Percentiles rank a stretch among this genome's conserved stretches.
These are phyloP conservation scores for Girardinus metallicus DNA, from an alignment of 2,797 vertebrate genomes.

Conservation along the genomic window DNA sequence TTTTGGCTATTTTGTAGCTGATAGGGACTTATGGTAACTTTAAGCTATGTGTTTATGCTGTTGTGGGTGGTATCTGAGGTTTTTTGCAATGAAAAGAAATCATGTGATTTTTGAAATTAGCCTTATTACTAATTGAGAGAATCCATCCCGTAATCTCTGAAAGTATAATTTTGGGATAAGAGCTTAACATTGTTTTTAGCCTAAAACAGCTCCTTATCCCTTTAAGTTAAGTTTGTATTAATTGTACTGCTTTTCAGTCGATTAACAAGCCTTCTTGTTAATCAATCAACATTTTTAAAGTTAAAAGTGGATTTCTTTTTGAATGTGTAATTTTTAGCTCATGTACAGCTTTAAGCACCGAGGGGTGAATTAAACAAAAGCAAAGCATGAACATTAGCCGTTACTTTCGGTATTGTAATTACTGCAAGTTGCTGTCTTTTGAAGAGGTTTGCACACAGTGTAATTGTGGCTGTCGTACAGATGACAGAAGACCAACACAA, in stretches of 20 bases:
- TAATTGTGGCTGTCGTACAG: slow-evolving; percentile 68
- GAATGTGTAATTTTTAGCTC: background rate
- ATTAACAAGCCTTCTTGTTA: background rate
- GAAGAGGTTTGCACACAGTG: slow-evolving; percentile 48
- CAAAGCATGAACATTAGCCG: slow-evolving; percentile 40
- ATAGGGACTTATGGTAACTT: background rate
- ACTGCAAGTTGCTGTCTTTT: slow-evolving; percentile 54
- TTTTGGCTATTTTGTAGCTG: background rate
- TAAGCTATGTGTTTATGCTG: background rate
- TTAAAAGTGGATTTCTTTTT: background rate
- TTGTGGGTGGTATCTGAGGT: background rate
- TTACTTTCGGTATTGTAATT: slow-evolving; percentile 66
- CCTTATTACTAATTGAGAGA: background rate
- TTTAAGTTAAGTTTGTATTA: background rate
- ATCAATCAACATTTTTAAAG: background rate
- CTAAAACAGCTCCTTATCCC: background rate
- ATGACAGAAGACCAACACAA: slow-evolving; percentile 52
- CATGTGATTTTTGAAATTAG: background rate
- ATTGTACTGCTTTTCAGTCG: background rate
- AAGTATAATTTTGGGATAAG: background rate
- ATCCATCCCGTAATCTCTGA: background rate
- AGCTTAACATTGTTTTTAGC: background rate
- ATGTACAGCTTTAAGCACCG: slow-evolving; percentile 2
- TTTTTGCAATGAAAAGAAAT: background rate
- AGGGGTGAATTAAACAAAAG: slow-evolving; percentile 52